Base-by-base conservation (phyloP, 2,888 invertebrate genomes). In the Portevinia maculata region DNA sequence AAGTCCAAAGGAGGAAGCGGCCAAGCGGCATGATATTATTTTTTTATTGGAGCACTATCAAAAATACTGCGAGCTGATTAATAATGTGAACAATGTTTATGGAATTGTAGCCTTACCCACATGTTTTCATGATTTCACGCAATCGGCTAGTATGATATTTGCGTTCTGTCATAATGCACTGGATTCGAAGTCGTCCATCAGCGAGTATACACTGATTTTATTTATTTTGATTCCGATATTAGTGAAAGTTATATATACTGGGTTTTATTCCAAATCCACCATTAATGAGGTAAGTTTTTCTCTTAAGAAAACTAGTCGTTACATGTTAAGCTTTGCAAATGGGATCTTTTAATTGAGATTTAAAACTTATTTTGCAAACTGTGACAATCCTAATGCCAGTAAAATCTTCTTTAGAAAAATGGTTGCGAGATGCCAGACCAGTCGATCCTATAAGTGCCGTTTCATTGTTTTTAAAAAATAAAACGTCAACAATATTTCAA, bases 41-140 rank as follows among this genome's bases (percentile, higher is more conserved):
- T 34, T 44, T 1, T 57, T 88, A 1, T 75, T 87, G 3, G 65
- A 60, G 0, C 85, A 85, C 15, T 73, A 85, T 15, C 87, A 86
- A 39, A 73, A 85, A 5, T 87, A 88, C 59, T 85, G 84, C 1
- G 70, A 81, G 6, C 50, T 90, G n/a, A 75, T 89, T 5, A 30
- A 44, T 13, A 84, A 79, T 11, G 13, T 89, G 0, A 90, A 89
- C 76, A 46, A 39, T 1, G 84, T 89, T 0, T 88, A 87, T 30
- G 84, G 86, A 1, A 53, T 76, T 6, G 70, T 84, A 0, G 84
- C 84, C 6, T 86, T 86, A 21, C 65, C 75, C 0, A 86, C 85
- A 21, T 64, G 87, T 11, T 88, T 90, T 53, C 87, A 90, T 65
- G 89, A 89, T 55, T 90, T 90, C 30, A 85, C 86, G 0, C 85